Conservation (phyloP, 2,113 vertebrate genomes). For the Empidonax alnorum region DNA sequence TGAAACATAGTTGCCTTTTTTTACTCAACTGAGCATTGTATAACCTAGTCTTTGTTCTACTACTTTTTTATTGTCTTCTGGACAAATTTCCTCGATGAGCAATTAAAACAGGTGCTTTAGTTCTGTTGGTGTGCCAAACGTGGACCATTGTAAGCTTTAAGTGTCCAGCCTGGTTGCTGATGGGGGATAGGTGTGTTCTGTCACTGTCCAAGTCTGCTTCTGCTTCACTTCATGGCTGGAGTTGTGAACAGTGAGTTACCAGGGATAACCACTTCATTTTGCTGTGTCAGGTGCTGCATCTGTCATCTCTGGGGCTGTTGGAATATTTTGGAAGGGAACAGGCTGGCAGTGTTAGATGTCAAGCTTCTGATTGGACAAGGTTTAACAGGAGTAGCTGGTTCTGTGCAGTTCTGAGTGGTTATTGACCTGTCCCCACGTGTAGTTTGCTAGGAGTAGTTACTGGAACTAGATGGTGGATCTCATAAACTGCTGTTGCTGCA, state of each 20-base stretch:
- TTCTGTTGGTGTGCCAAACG: conserved; percentile 74
- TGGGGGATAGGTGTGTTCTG: conserved; percentile 11
- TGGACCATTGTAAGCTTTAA: conserved; percentile 50
- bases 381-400: neutral
- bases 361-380: neutral
- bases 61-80: conserved; percentile 50
- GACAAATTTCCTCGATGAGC: neutral
- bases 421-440: neutral
- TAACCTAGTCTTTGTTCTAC: conserved; percentile 33
- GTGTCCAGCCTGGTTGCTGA: conserved; percentile 1
- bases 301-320: neutral
- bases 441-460: neutral
- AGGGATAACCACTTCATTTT: conserved; percentile 3
- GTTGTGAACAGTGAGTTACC: neutral
- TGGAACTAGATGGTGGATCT: conserved; percentile 14
- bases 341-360: neutral
- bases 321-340: neutral
- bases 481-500: conserved; percentile 44
- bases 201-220: conserved; percentile 11
- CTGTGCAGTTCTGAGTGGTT: neutral
- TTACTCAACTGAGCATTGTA: conserved; percentile 49
- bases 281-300: neutral
- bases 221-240: neutral
- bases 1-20: conserved; percentile 67
- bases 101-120: conserved; percentile 60